These are phyloP conservation scores for Bettongia penicillata DNA, from an alignment of 2,113 vertebrate species.

Conservation along the genomic window DNA sequence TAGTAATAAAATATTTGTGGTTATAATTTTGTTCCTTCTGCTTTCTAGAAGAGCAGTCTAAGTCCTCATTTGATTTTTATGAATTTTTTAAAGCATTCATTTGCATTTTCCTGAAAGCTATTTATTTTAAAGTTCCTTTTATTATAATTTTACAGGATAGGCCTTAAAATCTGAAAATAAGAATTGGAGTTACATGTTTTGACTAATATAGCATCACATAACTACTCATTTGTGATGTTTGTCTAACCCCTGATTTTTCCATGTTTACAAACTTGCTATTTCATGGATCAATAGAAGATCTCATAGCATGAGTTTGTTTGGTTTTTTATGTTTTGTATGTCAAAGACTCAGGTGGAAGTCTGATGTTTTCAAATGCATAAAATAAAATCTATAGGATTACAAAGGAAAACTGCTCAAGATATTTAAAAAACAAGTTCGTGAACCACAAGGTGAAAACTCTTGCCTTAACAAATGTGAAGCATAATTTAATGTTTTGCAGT, in stretches of 20 bases:
- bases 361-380: neutral
- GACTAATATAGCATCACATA: neutral
- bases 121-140: slow-evolving; percentile 20
- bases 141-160: neutral
- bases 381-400: neutral
- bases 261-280: neutral
- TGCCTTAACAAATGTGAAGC: neutral
- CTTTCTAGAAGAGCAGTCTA: neutral
- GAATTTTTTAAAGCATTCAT: neutral
- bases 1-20: neutral
- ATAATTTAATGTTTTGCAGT: neutral
- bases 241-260: neutral
- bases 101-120: slow-evolving; percentile 6
- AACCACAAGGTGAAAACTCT: neutral
- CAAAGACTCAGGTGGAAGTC: neutral
- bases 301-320: neutral
- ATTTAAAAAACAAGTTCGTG: neutral
- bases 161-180: slow-evolving; percentile 29
- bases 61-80: neutral
- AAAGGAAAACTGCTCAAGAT: neutral
- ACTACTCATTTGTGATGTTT: neutral
- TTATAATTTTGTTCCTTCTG: neutral
- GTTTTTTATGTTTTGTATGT: neutral
- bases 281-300: neutral
- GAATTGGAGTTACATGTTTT: neutral